These are phyloP conservation scores for Cyclargus thomasi DNA, from an alignment of 1,140 invertebrate genomes.

Conservation along the genomic window DNA sequence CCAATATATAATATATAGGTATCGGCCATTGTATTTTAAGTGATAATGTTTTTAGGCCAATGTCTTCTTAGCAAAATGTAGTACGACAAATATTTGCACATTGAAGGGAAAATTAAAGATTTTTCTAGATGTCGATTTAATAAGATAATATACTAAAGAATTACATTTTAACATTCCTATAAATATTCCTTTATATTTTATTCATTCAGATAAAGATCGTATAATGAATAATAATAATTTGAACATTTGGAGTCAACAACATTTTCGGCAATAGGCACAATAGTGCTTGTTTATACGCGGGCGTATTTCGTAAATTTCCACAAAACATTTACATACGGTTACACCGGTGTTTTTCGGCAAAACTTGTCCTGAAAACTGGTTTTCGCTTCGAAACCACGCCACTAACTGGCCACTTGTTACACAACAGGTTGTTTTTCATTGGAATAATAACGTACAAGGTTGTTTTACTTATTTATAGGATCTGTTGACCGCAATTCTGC, in stretches of 20 bases:
- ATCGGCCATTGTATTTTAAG: not conserved
- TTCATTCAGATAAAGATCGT: not conserved
- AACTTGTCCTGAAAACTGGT: conserved; percentile 6
- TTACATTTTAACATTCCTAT: not conserved
- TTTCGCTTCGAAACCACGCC: not conserved
- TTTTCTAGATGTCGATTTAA: too few relatives aligned
- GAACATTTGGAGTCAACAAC: not conserved
- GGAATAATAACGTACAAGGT: conserved; percentile 2
- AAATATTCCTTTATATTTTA: not conserved
- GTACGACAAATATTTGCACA: too few relatives aligned
- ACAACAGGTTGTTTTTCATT: conserved; percentile 4
- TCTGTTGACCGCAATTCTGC: not conserved
- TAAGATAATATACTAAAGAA: not conserved
- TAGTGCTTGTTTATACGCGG: not conserved
- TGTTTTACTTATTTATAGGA: conserved; percentile 8
- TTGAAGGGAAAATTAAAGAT: too few relatives aligned
- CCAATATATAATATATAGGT: not conserved
- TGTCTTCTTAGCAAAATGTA: not conserved
- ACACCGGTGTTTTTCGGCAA: not conserved
- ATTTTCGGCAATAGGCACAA: not conserved
- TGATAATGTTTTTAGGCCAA: not conserved
- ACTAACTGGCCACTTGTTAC: not conserved
- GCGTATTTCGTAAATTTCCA: not conserved
- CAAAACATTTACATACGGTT: not conserved
- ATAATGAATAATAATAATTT: not conserved